Evolutionary conservation across 2,113 vertebrate genomes (phyloP).

Genomic region (Rana temporaria): DNA sequence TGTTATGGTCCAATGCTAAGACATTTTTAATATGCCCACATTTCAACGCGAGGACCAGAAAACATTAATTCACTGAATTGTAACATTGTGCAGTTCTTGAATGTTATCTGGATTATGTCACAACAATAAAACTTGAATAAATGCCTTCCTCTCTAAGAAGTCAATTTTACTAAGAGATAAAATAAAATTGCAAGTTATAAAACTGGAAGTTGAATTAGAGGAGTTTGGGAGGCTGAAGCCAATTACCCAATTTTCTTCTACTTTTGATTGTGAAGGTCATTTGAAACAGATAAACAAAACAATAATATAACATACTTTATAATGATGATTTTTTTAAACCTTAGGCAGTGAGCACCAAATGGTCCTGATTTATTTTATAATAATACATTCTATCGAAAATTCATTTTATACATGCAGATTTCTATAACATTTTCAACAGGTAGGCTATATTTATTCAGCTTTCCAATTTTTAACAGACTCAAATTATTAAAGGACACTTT

Average conservation of each 20-base stretch:
- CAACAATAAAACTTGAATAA: constrained; percentile 54
- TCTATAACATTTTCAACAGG: background rate
- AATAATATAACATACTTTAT: constrained; percentile 29
- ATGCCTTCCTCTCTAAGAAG: constrained; percentile 55
- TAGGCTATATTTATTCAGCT: background rate
- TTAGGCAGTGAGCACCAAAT: constrained; percentile 30
- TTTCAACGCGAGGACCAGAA: constrained; percentile 51
- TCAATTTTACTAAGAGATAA: constrained; percentile 58
- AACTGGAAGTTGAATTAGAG: constrained; percentile 51
- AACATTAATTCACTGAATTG: constrained; percentile 56
- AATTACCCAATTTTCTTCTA: constrained; percentile 50
- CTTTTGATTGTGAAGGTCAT: constrained; percentile 54
- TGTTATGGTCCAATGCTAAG: constrained; percentile 49
- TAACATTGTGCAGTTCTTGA: constrained; percentile 54
- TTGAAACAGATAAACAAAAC: constrained; percentile 53
- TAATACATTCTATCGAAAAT: background rate
- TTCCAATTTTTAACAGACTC: background rate
- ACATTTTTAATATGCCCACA: constrained; percentile 52
- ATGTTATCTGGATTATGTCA: constrained; percentile 57
- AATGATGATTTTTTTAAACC: constrained; percentile 48
- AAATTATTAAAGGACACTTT: background rate
- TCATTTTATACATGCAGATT: constrained; percentile 4
- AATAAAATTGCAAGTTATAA: constrained; percentile 57
- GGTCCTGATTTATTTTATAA: constrained; percentile 30
- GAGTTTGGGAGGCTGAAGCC: constrained; percentile 49